A percentile compares a stretch with the other conserved stretches of the same genome.
Conservation (phyloP, 1,140 invertebrate species). For the Orius laevigatus region DNA sequence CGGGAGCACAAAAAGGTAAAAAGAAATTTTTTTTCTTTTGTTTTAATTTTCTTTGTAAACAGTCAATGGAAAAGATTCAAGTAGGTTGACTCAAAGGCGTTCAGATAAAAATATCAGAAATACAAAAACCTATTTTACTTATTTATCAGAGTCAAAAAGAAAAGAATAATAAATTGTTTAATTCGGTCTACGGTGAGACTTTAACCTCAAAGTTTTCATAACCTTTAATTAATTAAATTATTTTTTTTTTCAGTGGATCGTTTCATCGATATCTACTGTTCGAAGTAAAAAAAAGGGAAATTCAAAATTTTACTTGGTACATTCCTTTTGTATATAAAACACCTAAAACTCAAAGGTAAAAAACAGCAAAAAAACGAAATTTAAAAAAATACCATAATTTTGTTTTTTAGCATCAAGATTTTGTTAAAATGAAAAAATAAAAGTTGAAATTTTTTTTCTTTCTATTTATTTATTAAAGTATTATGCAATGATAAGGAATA, state of each 20-base stretch:
- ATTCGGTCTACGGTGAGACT: neutral
- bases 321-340: too few species aligned
- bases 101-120: neutral
- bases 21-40: neutral
- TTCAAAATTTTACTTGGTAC: too few species aligned
- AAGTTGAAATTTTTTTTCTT: too few species aligned
- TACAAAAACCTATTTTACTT: neutral
- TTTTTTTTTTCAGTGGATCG: conserved; percentile 16
- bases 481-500: too few species aligned
- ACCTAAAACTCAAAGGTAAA: too few species aligned
- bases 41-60: neutral
- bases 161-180: neutral
- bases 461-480: too few species aligned
- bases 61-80: neutral
- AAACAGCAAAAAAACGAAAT: too few species aligned
- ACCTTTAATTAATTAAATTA: neutral
- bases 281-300: conserved; percentile 7
- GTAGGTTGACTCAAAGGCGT: neutral
- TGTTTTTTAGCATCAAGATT: too few species aligned
- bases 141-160: neutral
- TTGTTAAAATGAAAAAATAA: too few species aligned
- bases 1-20: conserved; percentile 12
- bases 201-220: neutral
- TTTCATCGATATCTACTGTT: conserved; percentile 16
- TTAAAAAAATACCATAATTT: too few species aligned